Percentiles rank a stretch among this genome's conserved stretches.
Evolutionary conservation across 2,888 invertebrate genomes (phyloP).

Genomic region (Sminthurinus aureus): DNA sequence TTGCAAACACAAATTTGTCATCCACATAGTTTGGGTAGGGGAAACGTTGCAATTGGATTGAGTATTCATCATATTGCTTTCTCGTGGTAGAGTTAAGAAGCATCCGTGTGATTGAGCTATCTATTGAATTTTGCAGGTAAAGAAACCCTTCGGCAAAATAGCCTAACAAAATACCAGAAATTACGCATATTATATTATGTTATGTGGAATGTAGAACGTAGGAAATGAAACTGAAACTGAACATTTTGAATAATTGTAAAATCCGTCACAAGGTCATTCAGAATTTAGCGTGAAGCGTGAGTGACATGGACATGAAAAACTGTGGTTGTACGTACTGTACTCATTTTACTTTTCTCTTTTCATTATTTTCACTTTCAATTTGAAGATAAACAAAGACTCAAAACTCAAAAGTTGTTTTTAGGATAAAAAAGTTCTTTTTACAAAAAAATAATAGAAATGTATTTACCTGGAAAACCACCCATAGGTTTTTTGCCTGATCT

Average conservation of each 20-base stretch:
- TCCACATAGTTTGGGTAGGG: conserved; percentile 75
- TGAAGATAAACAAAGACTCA: too few species aligned
- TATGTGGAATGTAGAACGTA: too few species aligned
- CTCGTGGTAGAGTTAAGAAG: conserved; percentile 11
- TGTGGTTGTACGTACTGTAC: neutral
- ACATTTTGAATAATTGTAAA: too few species aligned
- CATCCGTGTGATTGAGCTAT: conserved; percentile 63
- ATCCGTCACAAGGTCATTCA: neutral
- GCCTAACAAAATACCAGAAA: conserved; percentile 10
- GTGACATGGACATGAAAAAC: neutral
- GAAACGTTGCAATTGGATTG: conserved; percentile 63
- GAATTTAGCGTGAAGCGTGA: neutral
- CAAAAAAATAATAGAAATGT: neutral
- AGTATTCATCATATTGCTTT: conserved; percentile 36
- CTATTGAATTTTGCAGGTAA: conserved; percentile 70
- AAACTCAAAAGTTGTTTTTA: too few species aligned
- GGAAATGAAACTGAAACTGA: too few species aligned
- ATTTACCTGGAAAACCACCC: conserved; percentile 71
- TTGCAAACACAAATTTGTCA: conserved; percentile 66
- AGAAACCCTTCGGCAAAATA: conserved; percentile 71
- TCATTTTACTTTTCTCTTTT: too few species aligned
- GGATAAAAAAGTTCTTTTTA: too few species aligned
- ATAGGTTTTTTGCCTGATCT: conserved; percentile 65
- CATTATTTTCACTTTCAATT: too few species aligned
- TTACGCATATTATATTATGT: neutral